Conservation (phyloP, 2,797 vertebrate genomes). For the Poecilia picta region DNA sequence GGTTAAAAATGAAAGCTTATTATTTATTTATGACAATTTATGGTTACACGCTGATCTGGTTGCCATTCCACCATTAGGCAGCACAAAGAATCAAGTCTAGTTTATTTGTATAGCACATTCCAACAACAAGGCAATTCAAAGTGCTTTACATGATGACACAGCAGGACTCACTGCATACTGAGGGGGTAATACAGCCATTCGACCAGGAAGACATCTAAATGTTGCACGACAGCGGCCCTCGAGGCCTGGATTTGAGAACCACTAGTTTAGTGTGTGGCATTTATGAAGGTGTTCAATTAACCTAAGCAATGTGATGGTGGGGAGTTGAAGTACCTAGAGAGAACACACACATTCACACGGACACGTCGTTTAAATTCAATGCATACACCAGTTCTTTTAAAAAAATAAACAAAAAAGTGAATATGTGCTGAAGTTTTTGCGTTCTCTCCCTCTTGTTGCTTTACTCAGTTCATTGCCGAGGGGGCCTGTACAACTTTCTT, state of each 20-base stretch:
- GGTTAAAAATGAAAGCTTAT: background rate
- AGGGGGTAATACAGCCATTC: background rate
- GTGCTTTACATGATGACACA: background rate
- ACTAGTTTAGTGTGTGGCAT: background rate
- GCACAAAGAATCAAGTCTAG: too few relatives aligned
- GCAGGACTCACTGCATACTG: background rate
- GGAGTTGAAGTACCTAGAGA: background rate
- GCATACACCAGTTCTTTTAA: background rate
- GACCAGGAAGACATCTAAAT: background rate
- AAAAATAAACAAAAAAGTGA: background rate
- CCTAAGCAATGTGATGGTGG: background rate
- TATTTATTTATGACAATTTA: background rate
- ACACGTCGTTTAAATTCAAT: background rate
- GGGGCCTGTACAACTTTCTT: background rate
- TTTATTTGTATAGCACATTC: too few relatives aligned
- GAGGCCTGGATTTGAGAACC: background rate
- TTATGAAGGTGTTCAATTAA: background rate
- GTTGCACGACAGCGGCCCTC: background rate
- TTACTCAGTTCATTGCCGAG: background rate
- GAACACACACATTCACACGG: background rate
- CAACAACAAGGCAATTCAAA: background rate
- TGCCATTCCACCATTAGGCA: background rate
- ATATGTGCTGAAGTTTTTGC: background rate
- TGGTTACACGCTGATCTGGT: background rate
- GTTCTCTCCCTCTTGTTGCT: background rate